phyloP scores from a whole-genome alignment of 2,113 vertebrate genomes.

The Saimiri boliviensis region DNA sequence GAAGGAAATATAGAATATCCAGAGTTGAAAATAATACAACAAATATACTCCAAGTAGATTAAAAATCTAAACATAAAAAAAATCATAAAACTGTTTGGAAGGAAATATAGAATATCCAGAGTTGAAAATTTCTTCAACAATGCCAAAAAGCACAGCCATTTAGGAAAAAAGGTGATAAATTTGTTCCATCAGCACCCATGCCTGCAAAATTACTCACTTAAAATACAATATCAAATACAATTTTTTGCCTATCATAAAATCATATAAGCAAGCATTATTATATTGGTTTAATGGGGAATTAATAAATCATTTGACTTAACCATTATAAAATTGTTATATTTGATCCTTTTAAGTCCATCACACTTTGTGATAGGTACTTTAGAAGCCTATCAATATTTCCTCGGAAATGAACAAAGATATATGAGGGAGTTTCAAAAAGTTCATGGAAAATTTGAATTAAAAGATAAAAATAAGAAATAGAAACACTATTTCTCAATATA shows the following conservation, averaged over 20 bases:
- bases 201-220: neutral
- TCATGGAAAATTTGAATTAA: neutral
- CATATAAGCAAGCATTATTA: neutral
- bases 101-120: neutral
- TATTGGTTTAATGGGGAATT: neutral
- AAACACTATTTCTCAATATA: neutral
- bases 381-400: neutral
- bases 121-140: conserved; percentile 43
- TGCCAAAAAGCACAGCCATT: neutral
- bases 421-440: neutral
- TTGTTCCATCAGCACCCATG: neutral
- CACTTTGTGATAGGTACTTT: neutral
- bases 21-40: neutral
- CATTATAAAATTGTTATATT: neutral
- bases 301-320: neutral
- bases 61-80: conserved; percentile 14
- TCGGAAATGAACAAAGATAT: neutral
- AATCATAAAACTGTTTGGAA: neutral
- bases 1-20: neutral
- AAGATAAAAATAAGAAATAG: neutral
- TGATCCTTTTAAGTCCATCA: neutral
- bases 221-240: conserved; percentile 10
- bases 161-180: neutral
- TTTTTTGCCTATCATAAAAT: conserved; percentile 17
- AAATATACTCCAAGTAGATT: neutral